Evolutionary conservation across 2,797 vertebrate species (phyloP), one percentile per base, ranked within the genome.

Genomic region (Martes flavigula): DNA sequence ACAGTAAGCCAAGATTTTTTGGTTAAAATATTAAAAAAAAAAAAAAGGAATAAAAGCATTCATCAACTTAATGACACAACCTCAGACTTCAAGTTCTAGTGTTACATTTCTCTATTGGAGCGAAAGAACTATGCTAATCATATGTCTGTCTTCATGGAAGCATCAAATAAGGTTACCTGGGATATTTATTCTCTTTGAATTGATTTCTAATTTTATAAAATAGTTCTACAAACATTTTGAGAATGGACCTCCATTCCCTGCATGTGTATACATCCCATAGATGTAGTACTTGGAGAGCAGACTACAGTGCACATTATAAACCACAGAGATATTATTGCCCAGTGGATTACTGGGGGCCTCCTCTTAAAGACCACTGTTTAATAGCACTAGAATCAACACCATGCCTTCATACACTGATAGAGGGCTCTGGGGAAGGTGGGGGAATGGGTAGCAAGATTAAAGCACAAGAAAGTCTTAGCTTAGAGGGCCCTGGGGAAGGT

Each of bases 11-110:
- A 90, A 21, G 46, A 95, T 32, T 93, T 54, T 48, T 81, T 51
- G 23, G 9, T 77, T 38, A 77, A 96, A 95, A 92, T 60, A 66
- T 56, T 46, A 13, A 48, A 48, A 48, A 79, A 91, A 97, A 91
- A 43, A 21, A 77, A 23, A 77, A 9, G 30, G 14, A 92, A 81
- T 20, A 32, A 15, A 87, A 79, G 11, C 11, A 43, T 17, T 93
- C 30, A 56, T 17, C 23, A 51, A 6, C 72, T 46, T 72, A 81
- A 79, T 25, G 23, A 92, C 30, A 51, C 21, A 70, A 75, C 4
- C 5, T 1, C 32, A 15, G 23, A 15, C 23, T 86, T 70, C 58
- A 93, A 51, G 2, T 48, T 89, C 30, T 91, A 7, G 46, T 93
- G 14, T 73, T 62, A 87, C 6, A 54, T 25, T 97, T 95, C 62